Percentiles rank a stretch among this genome's conserved stretches.
Conservation (phyloP, 1,140 invertebrate genomes). For the Brachionus rubens region DNA sequence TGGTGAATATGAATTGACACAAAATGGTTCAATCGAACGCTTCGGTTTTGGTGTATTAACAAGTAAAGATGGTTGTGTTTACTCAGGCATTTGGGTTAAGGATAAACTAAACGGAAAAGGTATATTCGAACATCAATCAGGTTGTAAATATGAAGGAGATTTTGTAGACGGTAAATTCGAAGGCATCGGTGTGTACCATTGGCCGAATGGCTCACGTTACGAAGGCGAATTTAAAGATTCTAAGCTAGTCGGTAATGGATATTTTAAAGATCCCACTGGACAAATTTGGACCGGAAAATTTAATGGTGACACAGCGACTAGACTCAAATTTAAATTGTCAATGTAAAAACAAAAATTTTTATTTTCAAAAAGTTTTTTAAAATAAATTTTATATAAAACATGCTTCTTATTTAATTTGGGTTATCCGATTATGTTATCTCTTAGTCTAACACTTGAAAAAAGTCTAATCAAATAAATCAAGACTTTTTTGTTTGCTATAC, state of each 20-base stretch:
- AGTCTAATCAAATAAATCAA: too few species aligned
- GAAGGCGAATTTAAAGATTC: conserved; percentile 40
- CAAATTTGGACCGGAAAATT: conserved; percentile 43
- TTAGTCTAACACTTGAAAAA: too few species aligned
- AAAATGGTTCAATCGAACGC: neutral
- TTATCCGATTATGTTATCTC: too few species aligned
- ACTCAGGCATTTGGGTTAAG: conserved; percentile 14
- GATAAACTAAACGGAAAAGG: conserved; percentile 43
- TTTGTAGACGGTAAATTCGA: conserved; percentile 34
- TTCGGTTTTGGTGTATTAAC: neutral
- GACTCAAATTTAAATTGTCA: conserved; percentile 41
- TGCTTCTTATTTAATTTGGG: too few species aligned
- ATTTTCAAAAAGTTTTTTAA: neutral
- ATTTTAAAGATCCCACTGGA: conserved; percentile 31
- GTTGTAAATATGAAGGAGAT: conserved; percentile 36
- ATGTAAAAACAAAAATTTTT: conserved; percentile 23
- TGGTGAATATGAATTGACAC: neutral
- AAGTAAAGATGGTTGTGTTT: neutral
- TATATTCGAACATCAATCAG: conserved; percentile 1
- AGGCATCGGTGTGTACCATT: neutral
- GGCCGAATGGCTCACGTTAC: conserved; percentile 31
- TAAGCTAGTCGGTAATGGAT: conserved; percentile 11
- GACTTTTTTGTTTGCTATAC: too few species aligned
- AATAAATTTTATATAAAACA: too few species aligned
- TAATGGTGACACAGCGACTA: neutral